Evolutionary conservation across 1,140 invertebrate species (phyloP).

Genomic region (Elymnias hypermnestra): DNA sequence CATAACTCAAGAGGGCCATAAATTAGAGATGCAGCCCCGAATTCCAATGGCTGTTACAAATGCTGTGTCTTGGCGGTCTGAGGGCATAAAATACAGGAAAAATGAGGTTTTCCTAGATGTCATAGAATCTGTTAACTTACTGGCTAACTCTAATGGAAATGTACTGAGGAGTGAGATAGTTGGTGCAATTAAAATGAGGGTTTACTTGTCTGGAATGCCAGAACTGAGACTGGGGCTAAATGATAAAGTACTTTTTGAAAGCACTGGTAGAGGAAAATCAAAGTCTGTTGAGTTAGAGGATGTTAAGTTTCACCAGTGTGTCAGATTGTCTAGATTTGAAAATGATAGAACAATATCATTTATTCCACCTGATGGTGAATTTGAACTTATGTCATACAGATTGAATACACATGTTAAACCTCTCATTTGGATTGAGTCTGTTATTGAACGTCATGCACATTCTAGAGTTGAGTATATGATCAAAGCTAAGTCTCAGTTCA

Average conservation of each 20-base stretch:
- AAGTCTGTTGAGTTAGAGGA: slow-evolving; percentile 99
- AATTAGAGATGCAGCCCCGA: slow-evolving; percentile 96
- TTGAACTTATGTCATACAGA: slow-evolving; percentile 99
- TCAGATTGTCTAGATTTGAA: slow-evolving; percentile 97
- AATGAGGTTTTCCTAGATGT: slow-evolving; percentile 99
- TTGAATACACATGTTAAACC: slow-evolving; percentile 98
- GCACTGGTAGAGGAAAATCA: slow-evolving; percentile 97
- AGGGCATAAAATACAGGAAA: slow-evolving; percentile 99
- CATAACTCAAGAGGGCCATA: slow-evolving; percentile 98
- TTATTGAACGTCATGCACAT: slow-evolving; percentile 98
- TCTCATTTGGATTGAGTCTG: slow-evolving; percentile 99
- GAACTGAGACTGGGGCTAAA: slow-evolving; percentile 98
- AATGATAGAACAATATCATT: slow-evolving; percentile 99
- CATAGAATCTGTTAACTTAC: slow-evolving; percentile 98
- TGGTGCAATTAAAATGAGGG: slow-evolving; percentile 99
- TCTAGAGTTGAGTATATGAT: slow-evolving; percentile 99
- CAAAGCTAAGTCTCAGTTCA: slow-evolving; percentile 99
- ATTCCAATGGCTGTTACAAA: slow-evolving; percentile 99
- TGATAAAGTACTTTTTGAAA: slow-evolving; percentile 99
- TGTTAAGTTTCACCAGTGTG: slow-evolving; percentile 99
- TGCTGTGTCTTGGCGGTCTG: slow-evolving; percentile 99
- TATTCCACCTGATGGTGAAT: slow-evolving; percentile 99
- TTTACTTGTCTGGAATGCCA: slow-evolving; percentile 99
- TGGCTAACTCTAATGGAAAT: slow-evolving; percentile 98
- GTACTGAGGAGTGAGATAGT: slow-evolving; percentile 99